A percentile compares a stretch with the other conserved stretches of the same genome.
Conservation (phyloP, 2,888 invertebrate species). For the Achlya flavicornis region DNA sequence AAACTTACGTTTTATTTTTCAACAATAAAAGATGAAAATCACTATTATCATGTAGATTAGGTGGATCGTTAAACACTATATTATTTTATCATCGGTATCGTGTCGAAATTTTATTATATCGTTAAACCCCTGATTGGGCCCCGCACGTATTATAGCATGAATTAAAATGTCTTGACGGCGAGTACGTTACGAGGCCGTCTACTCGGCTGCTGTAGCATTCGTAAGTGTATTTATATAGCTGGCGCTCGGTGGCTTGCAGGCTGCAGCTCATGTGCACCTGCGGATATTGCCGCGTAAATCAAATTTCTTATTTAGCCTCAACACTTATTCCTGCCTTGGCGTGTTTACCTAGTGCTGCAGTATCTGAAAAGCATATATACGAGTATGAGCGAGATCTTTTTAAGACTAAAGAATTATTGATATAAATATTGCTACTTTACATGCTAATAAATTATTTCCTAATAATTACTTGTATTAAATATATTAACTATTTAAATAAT, state of each 20-base stretch:
- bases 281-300: constrained; percentile 77
- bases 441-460: too few species aligned
- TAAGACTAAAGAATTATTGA: too few species aligned
- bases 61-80: neutral
- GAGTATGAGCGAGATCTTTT: too few species aligned
- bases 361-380: neutral
- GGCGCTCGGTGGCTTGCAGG: constrained; percentile 35
- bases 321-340: constrained; percentile 55
- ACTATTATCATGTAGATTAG: neutral
- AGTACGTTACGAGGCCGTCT: constrained; percentile 36
- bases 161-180: constrained; percentile 48
- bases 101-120: constrained; percentile 37
- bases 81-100: neutral
- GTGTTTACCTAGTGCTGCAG: constrained; percentile 31
- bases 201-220: constrained; percentile 44
- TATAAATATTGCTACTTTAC: too few species aligned
- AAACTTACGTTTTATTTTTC: neutral
- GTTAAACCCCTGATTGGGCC: constrained; percentile 41
- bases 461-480: too few species aligned
- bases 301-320: constrained; percentile 72
- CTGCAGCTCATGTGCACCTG: constrained; percentile 70
- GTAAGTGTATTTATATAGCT: constrained; percentile 42
- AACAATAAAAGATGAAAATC: neutral
- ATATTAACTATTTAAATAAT: neutral
- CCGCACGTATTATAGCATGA: constrained; percentile 48